phyloP scores from a whole-genome alignment of 2,888 invertebrate species.

The Hemithea aestivaria region DNA sequence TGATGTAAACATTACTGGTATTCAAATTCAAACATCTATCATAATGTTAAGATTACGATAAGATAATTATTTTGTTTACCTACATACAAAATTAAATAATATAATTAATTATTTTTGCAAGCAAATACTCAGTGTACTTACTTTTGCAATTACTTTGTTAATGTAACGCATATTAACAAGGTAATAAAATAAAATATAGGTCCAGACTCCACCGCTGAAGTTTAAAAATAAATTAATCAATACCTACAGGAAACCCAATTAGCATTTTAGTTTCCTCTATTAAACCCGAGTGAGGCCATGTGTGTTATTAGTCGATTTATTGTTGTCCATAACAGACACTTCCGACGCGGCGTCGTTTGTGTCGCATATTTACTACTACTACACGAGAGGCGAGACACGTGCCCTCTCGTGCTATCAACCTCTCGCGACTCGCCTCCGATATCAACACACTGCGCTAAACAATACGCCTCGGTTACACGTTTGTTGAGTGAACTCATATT shows the following conservation, averaged over 20 bases:
- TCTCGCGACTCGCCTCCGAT: slow-evolving; percentile 37
- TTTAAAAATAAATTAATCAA: slow-evolving; percentile 13
- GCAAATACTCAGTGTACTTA: no score
- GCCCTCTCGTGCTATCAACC: slow-evolving; percentile 34
- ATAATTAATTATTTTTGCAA: no score
- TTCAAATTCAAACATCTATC: no score
- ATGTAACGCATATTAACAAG: no score
- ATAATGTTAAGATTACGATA: no score
- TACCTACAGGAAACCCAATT: slow-evolving; percentile 17
- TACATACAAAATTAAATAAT: no score
- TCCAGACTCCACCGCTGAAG: not conserved
- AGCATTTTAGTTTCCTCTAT: slow-evolving; percentile 15
- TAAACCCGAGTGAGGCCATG: slow-evolving; percentile 8
- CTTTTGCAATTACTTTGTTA: no score
- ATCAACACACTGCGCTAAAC: slow-evolving; percentile 34
- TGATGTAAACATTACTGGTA: no score
- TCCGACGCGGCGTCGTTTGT: slow-evolving; percentile 27
- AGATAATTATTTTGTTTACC: no score
- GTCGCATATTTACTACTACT: slow-evolving; percentile 49
- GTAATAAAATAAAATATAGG: no score
- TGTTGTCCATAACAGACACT: slow-evolving; percentile 13
- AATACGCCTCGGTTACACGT: slow-evolving; percentile 22
- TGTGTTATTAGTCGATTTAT: slow-evolving; percentile 13
- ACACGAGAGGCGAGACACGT: slow-evolving; percentile 41
- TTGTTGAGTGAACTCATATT: slow-evolving; percentile 17